These are phyloP conservation scores for Xyrauchen texanus DNA, from an alignment of 2,113 vertebrate species.

Conservation along the genomic window DNA sequence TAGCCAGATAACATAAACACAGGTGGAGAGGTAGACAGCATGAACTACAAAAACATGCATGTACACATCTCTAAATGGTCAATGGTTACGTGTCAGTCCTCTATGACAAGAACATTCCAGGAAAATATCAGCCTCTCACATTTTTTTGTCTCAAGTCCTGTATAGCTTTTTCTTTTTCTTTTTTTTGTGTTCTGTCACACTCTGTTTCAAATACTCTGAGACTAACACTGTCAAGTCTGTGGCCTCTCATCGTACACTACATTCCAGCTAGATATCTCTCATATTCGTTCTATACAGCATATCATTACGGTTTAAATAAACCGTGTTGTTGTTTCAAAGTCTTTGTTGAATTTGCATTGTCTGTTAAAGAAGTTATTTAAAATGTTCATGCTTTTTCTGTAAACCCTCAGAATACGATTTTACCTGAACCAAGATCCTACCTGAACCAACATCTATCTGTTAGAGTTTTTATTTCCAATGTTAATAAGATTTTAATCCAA, in stretches of 20 bases:
- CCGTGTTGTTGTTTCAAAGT: too few species aligned
- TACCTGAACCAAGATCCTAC: too few species aligned
- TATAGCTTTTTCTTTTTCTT: background rate
- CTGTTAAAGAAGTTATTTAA: too few species aligned
- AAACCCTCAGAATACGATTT: too few species aligned
- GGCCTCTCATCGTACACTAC: background rate
- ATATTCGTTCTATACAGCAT: background rate
- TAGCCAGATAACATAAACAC: conserved; percentile 16
- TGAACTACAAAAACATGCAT: conserved; percentile 7
- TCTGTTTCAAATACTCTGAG: conserved; percentile 16
- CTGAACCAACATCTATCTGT: too few species aligned
- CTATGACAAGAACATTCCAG: conserved; percentile 44
- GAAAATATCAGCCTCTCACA: conserved; percentile 28
- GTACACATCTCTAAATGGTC: conserved; percentile 62
- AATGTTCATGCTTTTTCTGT: too few species aligned
- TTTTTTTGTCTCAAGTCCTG: conserved; percentile 12
- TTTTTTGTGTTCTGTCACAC: conserved; percentile 14
- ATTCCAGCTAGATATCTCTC: conserved; percentile 13
- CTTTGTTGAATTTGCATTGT: too few species aligned
- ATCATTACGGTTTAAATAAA: background rate
- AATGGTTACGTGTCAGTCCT: conserved; percentile 69
- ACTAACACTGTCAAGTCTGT: background rate
- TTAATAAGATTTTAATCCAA: too few species aligned
- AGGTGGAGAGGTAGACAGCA: conserved; percentile 10
- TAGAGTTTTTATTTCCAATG: too few species aligned